phyloP scores from a whole-genome alignment of 1,140 invertebrate species.

The Drosophila bocqueti region DNA sequence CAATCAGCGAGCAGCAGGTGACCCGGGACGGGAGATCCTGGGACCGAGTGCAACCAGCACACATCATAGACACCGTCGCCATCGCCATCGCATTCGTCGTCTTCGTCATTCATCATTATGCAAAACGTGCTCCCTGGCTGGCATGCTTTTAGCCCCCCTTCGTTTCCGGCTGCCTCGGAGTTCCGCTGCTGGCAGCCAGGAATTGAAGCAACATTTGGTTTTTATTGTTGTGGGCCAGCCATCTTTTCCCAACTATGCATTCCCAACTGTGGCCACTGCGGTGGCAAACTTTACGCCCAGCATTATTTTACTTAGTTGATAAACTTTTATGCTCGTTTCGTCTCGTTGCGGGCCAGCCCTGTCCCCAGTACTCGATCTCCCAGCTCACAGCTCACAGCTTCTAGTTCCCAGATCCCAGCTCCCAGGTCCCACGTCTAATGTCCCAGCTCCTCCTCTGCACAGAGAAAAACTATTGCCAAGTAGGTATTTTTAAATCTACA shows the following conservation, averaged over 20 bases:
- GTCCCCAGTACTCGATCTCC: constrained; percentile 18
- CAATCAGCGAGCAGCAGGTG: constrained; percentile 56
- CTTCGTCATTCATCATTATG: constrained; percentile 81
- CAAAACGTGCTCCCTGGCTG: constrained; percentile 75
- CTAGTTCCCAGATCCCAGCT: constrained; percentile 8
- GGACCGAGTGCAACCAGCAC: constrained; percentile 45
- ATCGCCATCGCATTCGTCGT: constrained; percentile 48
- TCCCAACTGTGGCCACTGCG: constrained; percentile 69
- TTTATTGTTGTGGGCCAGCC: constrained; percentile 72
- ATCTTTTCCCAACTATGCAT: constrained; percentile 3
- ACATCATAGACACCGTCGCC: constrained; percentile 48
- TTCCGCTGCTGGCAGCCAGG: constrained; percentile 16
- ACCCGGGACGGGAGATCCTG: constrained; percentile 2
- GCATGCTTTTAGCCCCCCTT: constrained; percentile 59
- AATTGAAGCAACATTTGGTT: constrained; percentile 79
- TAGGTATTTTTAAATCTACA: background rate
- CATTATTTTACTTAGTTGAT: constrained; percentile 83
- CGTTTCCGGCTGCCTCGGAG: constrained; percentile 12
- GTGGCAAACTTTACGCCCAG: constrained; percentile 78
- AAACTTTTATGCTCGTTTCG: constrained; percentile 70
- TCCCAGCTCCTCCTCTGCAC: constrained; percentile 13
- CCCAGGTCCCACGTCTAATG: constrained; percentile 25
- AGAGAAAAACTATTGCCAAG: background rate
- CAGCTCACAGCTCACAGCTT: constrained; percentile 6
- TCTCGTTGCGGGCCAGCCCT: constrained; percentile 14